phyloP scores from a whole-genome alignment of 2,888 invertebrate genomes.

The Cheilosia urbana region DNA sequence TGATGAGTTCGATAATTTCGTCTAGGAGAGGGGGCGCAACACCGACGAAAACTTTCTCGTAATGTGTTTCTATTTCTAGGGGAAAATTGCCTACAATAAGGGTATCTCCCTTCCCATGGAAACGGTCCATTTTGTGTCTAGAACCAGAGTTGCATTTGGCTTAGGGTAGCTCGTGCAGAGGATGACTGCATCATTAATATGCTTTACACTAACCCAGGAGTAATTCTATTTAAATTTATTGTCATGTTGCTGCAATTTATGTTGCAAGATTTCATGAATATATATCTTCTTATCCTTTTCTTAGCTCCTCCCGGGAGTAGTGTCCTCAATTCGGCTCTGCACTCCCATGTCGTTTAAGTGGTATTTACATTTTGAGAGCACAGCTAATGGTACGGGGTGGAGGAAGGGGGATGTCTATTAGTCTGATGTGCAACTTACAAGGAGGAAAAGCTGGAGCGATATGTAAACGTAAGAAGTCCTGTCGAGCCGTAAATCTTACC shows the following conservation, averaged over 20 bases:
- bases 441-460: not conserved
- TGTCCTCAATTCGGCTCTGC: constrained; percentile 35
- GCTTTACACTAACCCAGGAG: constrained; percentile 48
- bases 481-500: constrained; percentile 62
- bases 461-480: constrained; percentile 29
- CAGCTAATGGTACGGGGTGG: not conserved
- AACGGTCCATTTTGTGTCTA: not conserved
- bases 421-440: constrained; percentile 47
- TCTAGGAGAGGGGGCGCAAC: no score
- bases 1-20: constrained; percentile 1
- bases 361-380: constrained; percentile 45
- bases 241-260: constrained; percentile 65
- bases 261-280: constrained; percentile 39
- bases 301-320: not conserved
- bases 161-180: constrained; percentile 1
- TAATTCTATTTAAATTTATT: constrained; percentile 69
- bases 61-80: constrained; percentile 10
- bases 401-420: constrained; percentile 44
- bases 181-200: constrained; percentile 41
- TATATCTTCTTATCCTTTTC: constrained; percentile 21
- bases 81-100: not conserved
- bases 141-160: constrained; percentile 6
- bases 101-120: not conserved
- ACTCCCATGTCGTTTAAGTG: constrained; percentile 45
- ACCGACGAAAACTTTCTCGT: not conserved